Percentiles rank a stretch among this genome's conserved stretches.
phyloP scores from a whole-genome alignment of 2,888 invertebrate genomes.

The Junonia oenone region DNA sequence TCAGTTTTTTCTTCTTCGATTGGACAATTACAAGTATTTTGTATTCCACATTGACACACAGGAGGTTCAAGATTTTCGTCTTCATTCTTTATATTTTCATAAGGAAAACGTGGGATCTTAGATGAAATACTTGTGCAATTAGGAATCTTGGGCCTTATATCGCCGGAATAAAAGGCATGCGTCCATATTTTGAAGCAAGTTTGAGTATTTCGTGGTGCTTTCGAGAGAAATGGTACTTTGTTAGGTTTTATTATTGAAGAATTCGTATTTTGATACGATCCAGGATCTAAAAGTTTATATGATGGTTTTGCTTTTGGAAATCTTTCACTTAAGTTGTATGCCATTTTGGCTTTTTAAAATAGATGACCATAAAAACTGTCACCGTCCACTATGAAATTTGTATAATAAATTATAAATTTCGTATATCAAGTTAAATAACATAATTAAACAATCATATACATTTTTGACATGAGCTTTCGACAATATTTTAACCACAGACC shows the following conservation, averaged over 20 bases:
- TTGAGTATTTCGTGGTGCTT: conserved; percentile 40
- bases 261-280: conserved; percentile 46
- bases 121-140: conserved; percentile 52
- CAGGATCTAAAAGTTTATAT: conserved; percentile 52
- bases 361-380: no score
- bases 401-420: no score
- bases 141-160: conserved; percentile 39
- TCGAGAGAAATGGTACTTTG: conserved; percentile 53
- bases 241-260: conserved; percentile 31
- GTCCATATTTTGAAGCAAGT: conserved; percentile 45
- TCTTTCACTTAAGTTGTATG: conserved; percentile 46
- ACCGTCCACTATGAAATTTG: not conserved
- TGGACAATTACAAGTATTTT: conserved; percentile 49
- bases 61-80: conserved; percentile 54
- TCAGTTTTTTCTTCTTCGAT: conserved; percentile 33
- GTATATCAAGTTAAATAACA: no score
- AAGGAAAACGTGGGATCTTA: conserved; percentile 55
- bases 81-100: conserved; percentile 49
- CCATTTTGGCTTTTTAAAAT: conserved; percentile 40
- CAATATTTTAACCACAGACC: no score
- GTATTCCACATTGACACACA: conserved; percentile 53
- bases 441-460: no score
- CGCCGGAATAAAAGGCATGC: conserved; percentile 44
- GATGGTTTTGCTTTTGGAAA: conserved; percentile 42
- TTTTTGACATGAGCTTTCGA: not conserved